These are phyloP conservation scores for Camelus dromedarius DNA, from an alignment of 2,113 vertebrate species.

Conservation along the genomic window DNA sequence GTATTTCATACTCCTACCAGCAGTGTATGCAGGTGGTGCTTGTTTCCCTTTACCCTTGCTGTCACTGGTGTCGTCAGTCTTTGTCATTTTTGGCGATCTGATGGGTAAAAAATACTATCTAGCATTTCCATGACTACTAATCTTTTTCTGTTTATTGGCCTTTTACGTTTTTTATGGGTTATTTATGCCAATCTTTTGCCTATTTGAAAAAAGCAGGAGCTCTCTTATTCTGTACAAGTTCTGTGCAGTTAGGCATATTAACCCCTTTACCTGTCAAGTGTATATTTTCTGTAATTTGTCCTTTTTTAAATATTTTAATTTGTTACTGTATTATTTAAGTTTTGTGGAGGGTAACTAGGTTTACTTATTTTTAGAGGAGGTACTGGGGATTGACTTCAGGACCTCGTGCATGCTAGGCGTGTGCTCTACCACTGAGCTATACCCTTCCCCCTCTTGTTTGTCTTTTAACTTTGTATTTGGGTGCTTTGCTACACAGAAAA, in stretches of 20 bases:
- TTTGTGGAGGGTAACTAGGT: too few relatives aligned
- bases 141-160: constrained; percentile 23
- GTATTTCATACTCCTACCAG: not conserved
- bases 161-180: constrained; percentile 17
- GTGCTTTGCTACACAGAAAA: constrained; percentile 47
- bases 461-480: constrained; percentile 10
- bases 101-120: constrained; percentile 15
- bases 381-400: too few relatives aligned
- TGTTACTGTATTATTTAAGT: too few relatives aligned
- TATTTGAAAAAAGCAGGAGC: constrained; percentile 8
- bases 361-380: too few relatives aligned
- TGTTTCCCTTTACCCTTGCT: not conserved
- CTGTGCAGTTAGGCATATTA: not conserved
- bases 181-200: constrained; percentile 1
- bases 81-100: constrained; percentile 38
- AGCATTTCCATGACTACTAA: not conserved
- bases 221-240: not conserved
- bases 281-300: not conserved
- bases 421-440: too few relatives aligned
- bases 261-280: constrained; percentile 3
- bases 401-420: too few relatives aligned
- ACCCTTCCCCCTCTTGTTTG: constrained; percentile 2
- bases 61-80: not conserved
- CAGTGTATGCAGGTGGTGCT: not conserved
- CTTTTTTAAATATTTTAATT: too few relatives aligned